Base-by-base conservation (phyloP, 2,888 invertebrate genomes). In the Brachyopa scutellaris region DNA sequence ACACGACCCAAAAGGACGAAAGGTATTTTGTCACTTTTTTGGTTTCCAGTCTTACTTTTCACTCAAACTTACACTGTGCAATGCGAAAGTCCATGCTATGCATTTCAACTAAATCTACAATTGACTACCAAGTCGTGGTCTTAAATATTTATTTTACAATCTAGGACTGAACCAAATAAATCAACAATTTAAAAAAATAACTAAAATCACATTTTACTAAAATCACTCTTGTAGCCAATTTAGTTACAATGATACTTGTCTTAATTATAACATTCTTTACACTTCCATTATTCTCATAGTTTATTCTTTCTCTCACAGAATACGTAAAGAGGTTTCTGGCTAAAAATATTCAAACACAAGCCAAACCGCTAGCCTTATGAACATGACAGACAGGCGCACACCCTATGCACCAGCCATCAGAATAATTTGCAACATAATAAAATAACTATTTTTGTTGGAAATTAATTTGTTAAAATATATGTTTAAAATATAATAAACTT, bases 271-370 rank as follows among this genome's bases (percentile, higher is more conserved):
- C n/a, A 45, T 21, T 8, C 23, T 11, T 26, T 11, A 11, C 47
- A 47, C 47, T 13, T 23, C 23, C 26, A 23, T 47, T 23, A n/a
- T 47, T 23, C 47, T 47, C 23, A 47, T 23, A 11, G 7, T 45
- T 13, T 64, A 9, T 82, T 77, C 61, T 82, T 72, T 82, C 42
- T 77, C 77, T 77, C 77, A 77, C 77, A 82, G 82, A 77, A 82
- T 77, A 72, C 70, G 72, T 82, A 55, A 36, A 72, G 77, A 82
- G 57, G 70, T 82, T 66, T 77, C 55, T 82, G 70, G 51, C 82
- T 33, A 82, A 77, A 66, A 72, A 36, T 49, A 82, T 82, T 21
- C 45, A 42, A 47, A 29, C 74, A 13, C 74, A 69, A 67, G 36
- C 3, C 53, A 31, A 17, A 55, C 31, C 29, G 31, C 21, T 57